These are phyloP conservation scores for Zygaena filipendulae DNA, from an alignment of 2,888 invertebrate genomes.

Conservation along the genomic window DNA sequence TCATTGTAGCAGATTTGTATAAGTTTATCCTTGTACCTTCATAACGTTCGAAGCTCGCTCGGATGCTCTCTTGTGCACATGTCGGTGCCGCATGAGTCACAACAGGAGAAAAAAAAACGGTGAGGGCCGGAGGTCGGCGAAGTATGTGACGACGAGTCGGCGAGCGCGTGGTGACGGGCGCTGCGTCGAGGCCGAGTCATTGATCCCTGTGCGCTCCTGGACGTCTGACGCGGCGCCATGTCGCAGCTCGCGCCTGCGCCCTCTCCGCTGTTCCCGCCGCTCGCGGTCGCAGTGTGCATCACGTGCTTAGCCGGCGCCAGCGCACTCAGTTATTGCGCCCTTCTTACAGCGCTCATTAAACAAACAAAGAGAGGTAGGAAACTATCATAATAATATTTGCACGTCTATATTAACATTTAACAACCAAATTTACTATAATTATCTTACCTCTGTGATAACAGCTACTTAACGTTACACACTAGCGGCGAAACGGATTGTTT, in stretches of 20 bases:
- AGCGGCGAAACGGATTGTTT: too few relatives aligned
- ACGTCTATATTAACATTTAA: conserved; percentile 3
- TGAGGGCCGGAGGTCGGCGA: conserved; percentile 38
- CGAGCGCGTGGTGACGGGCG: conserved; percentile 32
- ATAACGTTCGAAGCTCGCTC: not conserved
- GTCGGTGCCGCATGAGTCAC: not conserved
- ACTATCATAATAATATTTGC: too few relatives aligned
- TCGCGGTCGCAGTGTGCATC: conserved; percentile 36
- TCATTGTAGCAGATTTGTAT: not conserved
- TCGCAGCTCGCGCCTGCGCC: conserved; percentile 32
- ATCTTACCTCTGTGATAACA: too few relatives aligned
- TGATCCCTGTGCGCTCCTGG: conserved; percentile 60
- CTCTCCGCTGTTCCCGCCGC: conserved; percentile 43
- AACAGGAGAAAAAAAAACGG: conserved; percentile 30
- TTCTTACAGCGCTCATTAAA: conserved; percentile 48
- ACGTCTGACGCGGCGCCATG: conserved; percentile 44
- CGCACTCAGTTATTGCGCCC: conserved; percentile 49
- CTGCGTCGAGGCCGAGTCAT: conserved; percentile 37
- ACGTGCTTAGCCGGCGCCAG: conserved; percentile 54
- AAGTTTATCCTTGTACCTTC: not conserved
- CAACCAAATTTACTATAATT: conserved; percentile 5
- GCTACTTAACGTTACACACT: too few relatives aligned
- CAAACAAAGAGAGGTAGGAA: conserved; percentile 62
- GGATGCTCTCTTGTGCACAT: conserved; percentile 7
- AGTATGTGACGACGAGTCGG: conserved; percentile 49